Base-by-base conservation (phyloP, 2,113 vertebrate species). In the Leptobrachium ailaonicum region DNA sequence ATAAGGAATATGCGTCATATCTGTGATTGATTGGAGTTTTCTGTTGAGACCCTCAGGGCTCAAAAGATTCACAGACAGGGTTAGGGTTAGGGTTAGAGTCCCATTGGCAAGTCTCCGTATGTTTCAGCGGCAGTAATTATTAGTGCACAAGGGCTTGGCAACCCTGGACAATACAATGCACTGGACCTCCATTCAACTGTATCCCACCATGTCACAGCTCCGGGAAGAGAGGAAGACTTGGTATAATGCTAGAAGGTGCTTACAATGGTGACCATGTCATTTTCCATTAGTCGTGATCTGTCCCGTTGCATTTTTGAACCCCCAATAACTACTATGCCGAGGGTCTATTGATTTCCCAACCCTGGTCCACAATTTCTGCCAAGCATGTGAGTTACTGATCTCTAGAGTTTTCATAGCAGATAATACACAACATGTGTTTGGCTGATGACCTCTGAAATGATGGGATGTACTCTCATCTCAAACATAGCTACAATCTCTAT, bases 381-480 rank as follows among this genome's bases (percentile, higher is more conserved):
- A 68, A 68, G 45, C 67, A 40, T 13, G 54, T 32, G 58, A 58
- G 60, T 41, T 4, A 41, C 41, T 53, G 12, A 50, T 54, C 71
- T 58, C 71, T 4, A 70, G 78, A 62, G 70, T 44, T 70, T 66
- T 69, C 14, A 66, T 79, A 66, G 8, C 45, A 54, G 40, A 42
- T 41, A 66, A 73, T 79, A 9, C 13, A 62, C 14, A 41, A 67
- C 78, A 80, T 50, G 47, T 74, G 78, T 68, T 80, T 73, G 47
- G 60, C 54, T 50, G 70, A 80, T 73, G 77, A 44, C 41, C 69
- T 79, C 60, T 73, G 77, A 79, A 79, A 56, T 66, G 45, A 79
- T 32, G 20, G 47, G 3, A 42, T 32, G 42, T 12, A 32, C 9
- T 66, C 41, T 62, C 41, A 20, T 66, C 1, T 1, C 6, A 58